Base-by-base conservation (phyloP, 2,113 vertebrate genomes). In the Scolopax mira region DNA sequence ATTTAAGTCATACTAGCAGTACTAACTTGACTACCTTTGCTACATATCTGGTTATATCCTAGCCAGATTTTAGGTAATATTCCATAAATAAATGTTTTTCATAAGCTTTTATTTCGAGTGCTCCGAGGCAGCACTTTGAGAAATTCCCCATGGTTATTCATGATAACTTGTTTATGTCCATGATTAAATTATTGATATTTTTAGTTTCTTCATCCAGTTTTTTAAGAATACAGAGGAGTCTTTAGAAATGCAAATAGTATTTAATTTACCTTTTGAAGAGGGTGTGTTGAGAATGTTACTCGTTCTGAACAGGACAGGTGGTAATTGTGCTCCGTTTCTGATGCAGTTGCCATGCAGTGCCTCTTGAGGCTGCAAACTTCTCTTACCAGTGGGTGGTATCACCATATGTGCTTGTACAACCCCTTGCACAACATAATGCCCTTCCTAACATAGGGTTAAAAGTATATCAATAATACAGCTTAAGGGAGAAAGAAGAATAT, bases 231-330 rank as follows among this genome's bases (percentile, higher is more conserved):
- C 27, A 89, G 52, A 30, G n/a, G 18, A 79, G 28, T 18, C n/a
- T 94, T 95, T 91, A 79, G 55, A 94, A 93, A 92, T 25, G 46
- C 79, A 96, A 79, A 69, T n/a, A 60, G 37, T 89, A 91, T 95
- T 94, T 96, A 65, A 93, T 97, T 96, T 94, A 54, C 52, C 65
- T 85, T 96, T 92, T 72, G 70, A 91, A 95, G 91, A 93, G 85
- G 73, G 49, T 79, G 66, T 48, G 42, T 25, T 73, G 94, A 95
- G 95, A 92, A 88, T 60, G 33, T 71, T 84, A 71, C 25, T 81
- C 27, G 3, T 42, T 85, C 78, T 86, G 85, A 93, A 77, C 2
- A 3, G 91, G 62, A 88, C 82, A 86, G 88, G 65, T 73, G 81
- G 7, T 77, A 85, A 23, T 73, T 88, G 25, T n/a, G 51, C 58